Evolutionary conservation across 2,888 invertebrate species (phyloP), one percentile per base, ranked within the genome.

Genomic region (Heteropelma amictum): DNA sequence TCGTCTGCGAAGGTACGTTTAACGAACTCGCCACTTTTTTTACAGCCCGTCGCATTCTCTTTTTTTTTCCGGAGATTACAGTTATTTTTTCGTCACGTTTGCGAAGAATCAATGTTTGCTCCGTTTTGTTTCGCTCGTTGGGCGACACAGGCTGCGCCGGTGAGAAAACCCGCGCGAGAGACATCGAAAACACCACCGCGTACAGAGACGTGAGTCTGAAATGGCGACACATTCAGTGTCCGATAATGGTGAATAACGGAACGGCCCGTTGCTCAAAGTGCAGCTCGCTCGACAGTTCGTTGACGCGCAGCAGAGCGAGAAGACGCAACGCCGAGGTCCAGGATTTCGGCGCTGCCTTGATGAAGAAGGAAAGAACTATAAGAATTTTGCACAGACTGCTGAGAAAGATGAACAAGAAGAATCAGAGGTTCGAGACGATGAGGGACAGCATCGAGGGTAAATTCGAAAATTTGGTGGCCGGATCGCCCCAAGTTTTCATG

Each of bases 161-260:
- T 28, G 77, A 73, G 63, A 80, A 73, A 72, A 81, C 75, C 1
- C 64, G 68, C n/a, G 42, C 72, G 12, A 47, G 77, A 56, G 68
- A 77, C 35, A 47, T 78, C 47, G 38, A 81, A 77, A 77, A 51
- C 26, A 42, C 60, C 17, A 17, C 79, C 47, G 83, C 81, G 7
- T 82, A 79, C 61, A 78, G 81, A 54, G 87, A 88, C 68, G 87
- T 76, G 35, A 72, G 86, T 23, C 72, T 81, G 2, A 85, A 82
- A 68, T 86, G 86, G 87, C 83, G 88, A 63, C 87, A 88, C 42
- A 47, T 79, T 19, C 79, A 81, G 30, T 88, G 88, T 78, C 79
- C 85, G 1, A 77, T 88, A 45, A 80, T 88, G 53, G 63, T 88
- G 33, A 83, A 84, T 53, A 84, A 83, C 33, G 84, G 83, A 17